Evolutionary conservation across 1,140 invertebrate species (phyloP), one percentile per base, ranked within the genome.

Genomic region (Hyphantria cunea): DNA sequence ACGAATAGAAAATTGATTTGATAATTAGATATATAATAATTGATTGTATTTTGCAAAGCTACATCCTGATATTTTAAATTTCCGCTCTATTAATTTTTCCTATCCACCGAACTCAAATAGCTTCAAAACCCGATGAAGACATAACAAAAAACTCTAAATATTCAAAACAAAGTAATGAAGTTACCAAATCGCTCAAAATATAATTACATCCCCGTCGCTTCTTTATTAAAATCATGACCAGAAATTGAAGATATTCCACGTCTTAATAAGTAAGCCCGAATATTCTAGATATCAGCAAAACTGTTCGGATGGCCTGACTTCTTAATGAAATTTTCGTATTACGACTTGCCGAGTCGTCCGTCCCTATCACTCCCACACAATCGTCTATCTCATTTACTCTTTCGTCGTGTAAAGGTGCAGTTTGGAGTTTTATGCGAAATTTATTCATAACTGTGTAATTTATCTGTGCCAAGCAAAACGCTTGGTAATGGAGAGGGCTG

Each of bases 381-480:
- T 37, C 34, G 42, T 45, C 44, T 34, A 75, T 89, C 78, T 49
- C 52, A 49, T 70, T 64, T 56, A 82, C 82, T 66, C 84, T 67
- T 49, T 82, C 76, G 17, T 66, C 77, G 59, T 78, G 78, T 78
- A 73, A 87, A 86, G 80, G 80, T 89, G 87, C 84, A 90, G 76
- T 83, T 72, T 66, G 53, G 75, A 80, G 77, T 90, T 90, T 89
- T 90, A 90, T 90, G 87, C 70, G 82, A 90, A 86, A 90, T 88
- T 90, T 90, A 90, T 90, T 90, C 87, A 90, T 90, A 90, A 89
- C 84, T 77, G 74, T 77, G 86, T 90, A 90, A 90, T 90, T 89
- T 83, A 89, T 86, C 78, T 80, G 69, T 59, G 77, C 71, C 66
- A 77, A 86, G 85, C 84, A 80, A 86, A 86, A 82, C 78, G 82